Evolutionary conservation across 2,113 vertebrate species (phyloP).

Genomic region (Climacteris rufus): DNA sequence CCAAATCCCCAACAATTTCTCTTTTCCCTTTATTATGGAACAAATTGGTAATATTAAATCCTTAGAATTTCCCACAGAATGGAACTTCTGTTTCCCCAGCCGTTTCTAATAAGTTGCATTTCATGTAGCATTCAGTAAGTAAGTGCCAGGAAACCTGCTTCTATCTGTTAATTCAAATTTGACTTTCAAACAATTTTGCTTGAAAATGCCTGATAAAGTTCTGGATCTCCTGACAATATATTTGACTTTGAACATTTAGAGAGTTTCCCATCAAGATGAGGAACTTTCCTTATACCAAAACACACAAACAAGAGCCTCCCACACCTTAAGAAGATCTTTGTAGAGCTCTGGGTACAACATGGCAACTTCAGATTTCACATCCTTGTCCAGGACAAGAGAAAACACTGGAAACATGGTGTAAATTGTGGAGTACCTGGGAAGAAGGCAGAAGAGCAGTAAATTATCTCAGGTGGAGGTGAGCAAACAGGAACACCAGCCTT

Average conservation of each 20-base stretch:
- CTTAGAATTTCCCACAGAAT: constrained; percentile 31
- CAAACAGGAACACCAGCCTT: not conserved
- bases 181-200: not conserved
- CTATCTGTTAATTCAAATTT: not conserved
- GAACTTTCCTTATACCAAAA: not conserved
- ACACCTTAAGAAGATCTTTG: constrained; percentile 95
- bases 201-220: not conserved
- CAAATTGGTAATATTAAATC: constrained; percentile 13
- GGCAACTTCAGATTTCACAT: constrained; percentile 96
- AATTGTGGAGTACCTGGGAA: constrained; percentile 89
- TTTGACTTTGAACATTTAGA: not conserved
- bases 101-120: constrained; percentile 37
- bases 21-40: constrained; percentile 38
- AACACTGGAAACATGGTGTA: constrained; percentile 99
- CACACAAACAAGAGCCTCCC: not conserved
- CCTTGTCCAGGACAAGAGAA: constrained; percentile 96
- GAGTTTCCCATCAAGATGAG: not conserved
- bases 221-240: not conserved
- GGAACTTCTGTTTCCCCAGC: constrained; percentile 13
- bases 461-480: not conserved
- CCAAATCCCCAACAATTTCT: constrained; percentile 15
- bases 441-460: not conserved
- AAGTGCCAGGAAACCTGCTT: not conserved
- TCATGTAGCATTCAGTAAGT: not conserved
- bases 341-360: constrained; percentile 98